phyloP scores from a whole-genome alignment of 2,888 invertebrate species.

The Harpalus rubripes region DNA sequence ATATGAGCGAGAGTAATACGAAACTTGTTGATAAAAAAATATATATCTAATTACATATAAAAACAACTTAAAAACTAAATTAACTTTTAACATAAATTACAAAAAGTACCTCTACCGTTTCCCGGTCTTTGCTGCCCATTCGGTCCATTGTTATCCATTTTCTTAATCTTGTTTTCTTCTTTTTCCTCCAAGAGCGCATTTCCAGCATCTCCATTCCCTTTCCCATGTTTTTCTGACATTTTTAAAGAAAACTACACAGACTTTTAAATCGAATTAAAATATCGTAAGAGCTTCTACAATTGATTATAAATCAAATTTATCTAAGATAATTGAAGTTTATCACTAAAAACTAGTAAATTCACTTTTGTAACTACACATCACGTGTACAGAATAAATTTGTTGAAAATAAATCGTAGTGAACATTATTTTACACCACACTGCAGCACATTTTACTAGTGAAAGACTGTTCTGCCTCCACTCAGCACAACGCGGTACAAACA shows the following conservation, averaged over 20 bases:
- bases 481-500: slow-evolving; percentile 30
- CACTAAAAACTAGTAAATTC: slow-evolving; percentile 5
- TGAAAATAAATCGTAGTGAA: slow-evolving; percentile 17
- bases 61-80: not conserved
- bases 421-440: slow-evolving; percentile 31
- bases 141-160: slow-evolving; percentile 24
- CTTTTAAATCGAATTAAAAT: slow-evolving; percentile 17
- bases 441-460: slow-evolving; percentile 37
- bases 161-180: slow-evolving; percentile 14
- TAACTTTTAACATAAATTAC: not conserved
- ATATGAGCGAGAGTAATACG: not conserved
- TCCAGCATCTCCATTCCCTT: not conserved
- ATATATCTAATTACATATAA: not conserved
- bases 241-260: slow-evolving; percentile 3
- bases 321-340: slow-evolving; percentile 51
- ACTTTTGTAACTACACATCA: slow-evolving; percentile 22
- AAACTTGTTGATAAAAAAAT: slow-evolving; percentile 8
- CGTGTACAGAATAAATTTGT: not conserved
- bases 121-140: slow-evolving; percentile 10
- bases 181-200: not conserved
- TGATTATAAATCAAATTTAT: slow-evolving; percentile 23
- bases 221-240: slow-evolving; percentile 22
- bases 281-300: slow-evolving; percentile 25
- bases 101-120: slow-evolving; percentile 22
- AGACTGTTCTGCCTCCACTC: slow-evolving; percentile 48